Conservation (phyloP, 1,140 invertebrate species). For the Nasonia vitripennis region DNA sequence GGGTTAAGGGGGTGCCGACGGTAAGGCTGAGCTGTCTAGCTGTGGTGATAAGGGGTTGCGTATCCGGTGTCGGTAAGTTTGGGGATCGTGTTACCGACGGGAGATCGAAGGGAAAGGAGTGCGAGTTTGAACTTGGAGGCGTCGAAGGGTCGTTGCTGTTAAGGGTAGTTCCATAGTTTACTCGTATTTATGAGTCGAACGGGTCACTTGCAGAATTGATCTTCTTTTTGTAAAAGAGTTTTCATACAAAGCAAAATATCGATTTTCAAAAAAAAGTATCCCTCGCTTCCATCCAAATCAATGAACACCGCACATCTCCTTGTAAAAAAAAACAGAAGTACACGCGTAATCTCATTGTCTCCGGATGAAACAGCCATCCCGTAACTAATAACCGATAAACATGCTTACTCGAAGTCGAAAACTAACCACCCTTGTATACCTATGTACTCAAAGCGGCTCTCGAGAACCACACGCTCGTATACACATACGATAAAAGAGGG, state of each 20-base stretch:
- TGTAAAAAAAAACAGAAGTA: not conserved
- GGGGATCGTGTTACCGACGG: conserved; percentile 1
- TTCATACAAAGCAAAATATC: no score
- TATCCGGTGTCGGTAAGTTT: not conserved
- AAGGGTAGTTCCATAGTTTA: not conserved
- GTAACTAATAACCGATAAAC: not conserved
- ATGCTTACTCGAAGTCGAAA: not conserved
- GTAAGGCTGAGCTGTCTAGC: not conserved
- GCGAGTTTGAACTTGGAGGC: not conserved
- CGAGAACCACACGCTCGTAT: not conserved
- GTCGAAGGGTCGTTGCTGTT: not conserved
- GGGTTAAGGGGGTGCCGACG: not conserved
- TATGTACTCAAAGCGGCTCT: not conserved
- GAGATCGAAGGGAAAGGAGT: not conserved
- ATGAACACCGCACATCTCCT: not conserved
- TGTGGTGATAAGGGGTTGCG: not conserved
- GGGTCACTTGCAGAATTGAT: no score
- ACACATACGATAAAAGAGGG: not conserved
- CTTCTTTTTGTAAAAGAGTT: no score
- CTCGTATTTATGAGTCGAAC: not conserved
- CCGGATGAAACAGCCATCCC: not conserved
- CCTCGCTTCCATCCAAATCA: not conserved
- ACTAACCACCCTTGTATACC: not conserved
- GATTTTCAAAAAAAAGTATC: no score
- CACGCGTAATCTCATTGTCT: not conserved